Percentiles rank a stretch among this genome's conserved stretches.
These are phyloP conservation scores for Andrena chrysosceles DNA, from an alignment of 2,888 invertebrate species.

Conservation along the genomic window DNA sequence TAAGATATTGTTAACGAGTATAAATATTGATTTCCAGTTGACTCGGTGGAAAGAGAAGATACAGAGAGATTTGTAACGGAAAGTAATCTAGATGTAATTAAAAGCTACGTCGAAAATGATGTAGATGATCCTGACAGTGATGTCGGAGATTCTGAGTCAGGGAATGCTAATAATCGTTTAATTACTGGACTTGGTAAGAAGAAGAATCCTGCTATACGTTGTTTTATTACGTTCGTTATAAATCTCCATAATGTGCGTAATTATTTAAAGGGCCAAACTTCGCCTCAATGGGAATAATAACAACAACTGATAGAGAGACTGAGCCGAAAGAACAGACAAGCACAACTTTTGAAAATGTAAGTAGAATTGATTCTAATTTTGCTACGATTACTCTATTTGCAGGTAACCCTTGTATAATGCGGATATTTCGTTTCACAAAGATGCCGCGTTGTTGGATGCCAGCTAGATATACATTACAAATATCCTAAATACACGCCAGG, in stretches of 20 bases:
- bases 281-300: slow-evolving; percentile 91
- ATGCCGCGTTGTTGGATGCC: no score
- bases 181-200: slow-evolving; percentile 82
- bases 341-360: slow-evolving; percentile 70
- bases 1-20: not conserved
- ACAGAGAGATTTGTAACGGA: slow-evolving; percentile 85
- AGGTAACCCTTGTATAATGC: no score
- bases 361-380: slow-evolving; percentile 7
- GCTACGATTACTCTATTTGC: no score
- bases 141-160: slow-evolving; percentile 19
- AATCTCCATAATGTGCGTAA: slow-evolving; percentile 14
- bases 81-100: slow-evolving; percentile 85
- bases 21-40: slow-evolving; percentile 36
- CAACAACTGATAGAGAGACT: slow-evolving; percentile 85
- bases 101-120: slow-evolving; percentile 82
- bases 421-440: no score
- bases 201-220: not conserved
- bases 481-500: no score
- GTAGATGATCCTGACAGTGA: slow-evolving; percentile 75
- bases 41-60: slow-evolving; percentile 79
- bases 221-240: not conserved
- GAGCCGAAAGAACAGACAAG: slow-evolving; percentile 67
- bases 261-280: slow-evolving; percentile 88
- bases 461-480: no score
- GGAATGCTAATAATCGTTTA: slow-evolving; percentile 39